A percentile compares a stretch with the other conserved stretches of the same genome.
Evolutionary conservation across 2,797 vertebrate genomes (phyloP).

Genomic region (Gallinago solitaria): DNA sequence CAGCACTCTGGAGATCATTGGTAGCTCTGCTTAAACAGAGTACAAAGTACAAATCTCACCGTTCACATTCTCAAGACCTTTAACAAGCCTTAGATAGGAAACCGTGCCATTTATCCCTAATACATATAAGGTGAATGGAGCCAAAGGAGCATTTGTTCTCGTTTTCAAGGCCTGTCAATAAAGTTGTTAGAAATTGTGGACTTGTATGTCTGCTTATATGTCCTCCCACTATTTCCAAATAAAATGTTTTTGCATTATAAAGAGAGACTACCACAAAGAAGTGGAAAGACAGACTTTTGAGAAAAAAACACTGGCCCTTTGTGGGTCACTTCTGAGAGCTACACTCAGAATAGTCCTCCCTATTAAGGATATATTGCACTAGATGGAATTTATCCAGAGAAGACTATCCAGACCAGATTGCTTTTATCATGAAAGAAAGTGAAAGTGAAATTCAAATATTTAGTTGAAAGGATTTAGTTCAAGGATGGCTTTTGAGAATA

Average conservation of each 20-base stretch:
- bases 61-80: not conserved
- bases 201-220: not conserved
- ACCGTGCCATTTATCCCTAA: not conserved
- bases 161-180: not conserved
- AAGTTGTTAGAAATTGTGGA: not conserved
- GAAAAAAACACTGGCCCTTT: not conserved
- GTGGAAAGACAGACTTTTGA: not conserved
- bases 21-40: not conserved
- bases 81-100: not conserved
- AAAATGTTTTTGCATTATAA: not conserved
- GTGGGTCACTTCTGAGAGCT: not conserved
- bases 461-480: not conserved
- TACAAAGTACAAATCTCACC: not conserved
- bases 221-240: not conserved
- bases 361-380: not conserved
- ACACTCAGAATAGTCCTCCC: not conserved
- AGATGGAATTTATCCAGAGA: not conserved
- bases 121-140: not conserved
- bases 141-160: not conserved
- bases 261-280: not conserved
- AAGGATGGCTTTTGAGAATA: not conserved
- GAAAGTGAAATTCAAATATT: not conserved
- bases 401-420: not conserved
- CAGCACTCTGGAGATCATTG: not conserved
- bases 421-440: not conserved